Evolutionary conservation across 1,140 invertebrate genomes (phyloP), one percentile per base, ranked within the genome.

Genomic region (Acarapis woodi): DNA sequence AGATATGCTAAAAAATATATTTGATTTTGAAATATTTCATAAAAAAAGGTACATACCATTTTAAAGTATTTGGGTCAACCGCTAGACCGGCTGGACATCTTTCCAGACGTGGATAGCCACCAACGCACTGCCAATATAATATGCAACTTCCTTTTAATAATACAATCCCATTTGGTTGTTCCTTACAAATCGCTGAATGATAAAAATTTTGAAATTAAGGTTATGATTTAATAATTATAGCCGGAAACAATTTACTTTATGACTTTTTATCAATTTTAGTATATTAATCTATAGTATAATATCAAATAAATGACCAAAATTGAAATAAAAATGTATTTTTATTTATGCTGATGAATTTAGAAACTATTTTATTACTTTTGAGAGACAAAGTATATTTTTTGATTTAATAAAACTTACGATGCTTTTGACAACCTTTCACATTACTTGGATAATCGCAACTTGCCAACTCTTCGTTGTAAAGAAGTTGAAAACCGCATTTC

Each of bases 51-150:
- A n/a, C n/a, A n/a, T n/a, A n/a, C n/a, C n/a, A n/a, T n/a, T n/a
- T n/a, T n/a, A n/a, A n/a, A n/a, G n/a, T n/a, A n/a, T n/a, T n/a
- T n/a, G n/a, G 65, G 58, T 79, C 74, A 55, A 83, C 82, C 1
- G 82, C 78, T 39, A 82, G 51, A 67, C 78, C 79, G n/a, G 77
- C 76, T 0, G 77, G 75, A 52, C 78, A 82, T 30, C 76, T 60
- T 51, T 80, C 76, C 0, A 82, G 64, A 43, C 76, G 67, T n/a
- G 78, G 78, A 52, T 83, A 83, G 3, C 78, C 78, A 20, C 76
- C 77, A 52, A 80, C 74, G 48, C 77, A 83, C 47, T 78, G 72
- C 76, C 76, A 82, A 56, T 82, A 83, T 23, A 76, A 62, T 55
- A 79, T 79, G 62, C 77, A 83, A 4, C 74, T 79, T 55, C 80